These are phyloP conservation scores for Germaria angustata DNA, from an alignment of 2,888 invertebrate genomes.

Conservation along the genomic window DNA sequence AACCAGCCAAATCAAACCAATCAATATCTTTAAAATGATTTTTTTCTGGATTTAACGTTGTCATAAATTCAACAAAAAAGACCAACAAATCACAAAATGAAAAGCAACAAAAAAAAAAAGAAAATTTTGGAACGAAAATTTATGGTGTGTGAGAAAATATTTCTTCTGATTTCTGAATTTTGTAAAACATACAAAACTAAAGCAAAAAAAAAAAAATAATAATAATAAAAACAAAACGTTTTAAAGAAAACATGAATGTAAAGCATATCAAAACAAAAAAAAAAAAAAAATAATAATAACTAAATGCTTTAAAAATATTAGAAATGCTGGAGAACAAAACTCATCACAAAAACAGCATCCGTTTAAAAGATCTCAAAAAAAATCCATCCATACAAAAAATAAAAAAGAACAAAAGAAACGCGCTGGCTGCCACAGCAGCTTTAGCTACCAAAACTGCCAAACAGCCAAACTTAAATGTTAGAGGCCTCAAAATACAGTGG, in stretches of 20 bases:
- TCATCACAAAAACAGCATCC: conserved; percentile 61
- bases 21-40: conserved; percentile 16
- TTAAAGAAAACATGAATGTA: conserved; percentile 34
- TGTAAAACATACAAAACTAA: conserved; percentile 9
- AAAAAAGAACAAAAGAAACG: conserved; percentile 61
- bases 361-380: conserved; percentile 52
- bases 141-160: conserved; percentile 64
- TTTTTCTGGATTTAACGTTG: conserved; percentile 11
- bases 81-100: conserved; percentile 4
- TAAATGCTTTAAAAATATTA: conserved; percentile 51
- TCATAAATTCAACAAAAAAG: conserved; percentile 55
- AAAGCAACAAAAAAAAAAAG: conserved; percentile 45
- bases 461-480: conserved; percentile 6
- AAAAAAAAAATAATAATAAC: background rate
- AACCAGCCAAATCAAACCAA: conserved; percentile 43
- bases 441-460: conserved; percentile 42
- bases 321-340: conserved; percentile 32
- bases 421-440: conserved; percentile 22
- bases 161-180: conserved; percentile 18
- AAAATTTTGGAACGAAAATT: conserved; percentile 59
- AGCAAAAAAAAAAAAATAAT: conserved; percentile 10
- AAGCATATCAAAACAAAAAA: conserved; percentile 2
- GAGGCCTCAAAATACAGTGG: background rate
- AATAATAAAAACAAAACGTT: conserved; percentile 1
- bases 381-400: background rate